A percentile compares a stretch with the other conserved stretches of the same genome.
These are phyloP conservation scores for Eudemis profundana DNA, from an alignment of 2,888 invertebrate genomes.

Conservation along the genomic window DNA sequence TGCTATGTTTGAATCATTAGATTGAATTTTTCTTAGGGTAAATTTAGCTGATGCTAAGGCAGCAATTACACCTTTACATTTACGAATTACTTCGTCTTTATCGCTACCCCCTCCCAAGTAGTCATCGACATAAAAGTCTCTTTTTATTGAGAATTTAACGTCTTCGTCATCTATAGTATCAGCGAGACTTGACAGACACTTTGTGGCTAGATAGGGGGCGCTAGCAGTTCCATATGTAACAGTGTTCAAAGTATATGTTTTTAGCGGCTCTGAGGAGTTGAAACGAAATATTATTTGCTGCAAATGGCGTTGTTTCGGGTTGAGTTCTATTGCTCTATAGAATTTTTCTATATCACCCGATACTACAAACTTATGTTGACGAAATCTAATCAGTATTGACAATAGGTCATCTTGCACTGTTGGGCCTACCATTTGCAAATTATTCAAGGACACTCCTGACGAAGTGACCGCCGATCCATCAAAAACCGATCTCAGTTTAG, in stretches of 20 bases:
- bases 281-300: no score
- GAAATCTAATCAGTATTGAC: slow-evolving; percentile 39
- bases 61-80: neutral
- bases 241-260: slow-evolving; percentile 14
- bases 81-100: neutral
- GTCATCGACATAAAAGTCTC: slow-evolving; percentile 30
- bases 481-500: slow-evolving; percentile 1
- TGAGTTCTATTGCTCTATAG: slow-evolving; percentile 12
- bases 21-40: no score
- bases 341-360: slow-evolving; percentile 43
- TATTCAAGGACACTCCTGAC: slow-evolving; percentile 35
- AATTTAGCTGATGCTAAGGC: no score
- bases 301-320: no score
- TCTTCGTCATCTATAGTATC: neutral
- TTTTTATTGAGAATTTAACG: slow-evolving; percentile 1
- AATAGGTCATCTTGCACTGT: slow-evolving; percentile 43
- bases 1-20: no score
- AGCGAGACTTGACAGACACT: slow-evolving; percentile 5
- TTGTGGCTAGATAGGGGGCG: slow-evolving; percentile 18
- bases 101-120: neutral
- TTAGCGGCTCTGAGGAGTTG: neutral
- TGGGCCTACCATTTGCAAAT: slow-evolving; percentile 42
- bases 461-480: slow-evolving; percentile 21
- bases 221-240: slow-evolving; percentile 26
- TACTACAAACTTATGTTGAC: slow-evolving; percentile 35